Evolutionary conservation across 2,888 invertebrate species (phyloP).

Genomic region (Tetragnatha montana): DNA sequence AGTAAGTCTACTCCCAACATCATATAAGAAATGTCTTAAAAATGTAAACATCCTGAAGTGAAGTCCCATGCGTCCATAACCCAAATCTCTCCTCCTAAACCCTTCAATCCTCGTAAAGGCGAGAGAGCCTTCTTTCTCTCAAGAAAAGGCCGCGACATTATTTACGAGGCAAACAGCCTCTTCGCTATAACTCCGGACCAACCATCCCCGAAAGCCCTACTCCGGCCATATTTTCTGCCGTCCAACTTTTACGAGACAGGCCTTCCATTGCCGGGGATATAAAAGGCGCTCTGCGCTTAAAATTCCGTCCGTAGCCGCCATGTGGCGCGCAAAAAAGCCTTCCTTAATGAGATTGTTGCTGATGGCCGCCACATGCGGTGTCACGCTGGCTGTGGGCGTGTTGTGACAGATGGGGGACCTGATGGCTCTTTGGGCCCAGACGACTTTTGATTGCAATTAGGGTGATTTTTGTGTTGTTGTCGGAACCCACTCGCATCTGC

Average conservation of each 20-base stretch:
- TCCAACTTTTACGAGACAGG: neutral
- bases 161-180: too few species aligned
- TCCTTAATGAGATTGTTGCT: constrained; percentile 30
- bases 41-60: too few species aligned
- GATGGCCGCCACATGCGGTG: constrained; percentile 42
- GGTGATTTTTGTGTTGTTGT: too few species aligned
- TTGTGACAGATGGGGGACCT: neutral
- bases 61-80: too few species aligned
- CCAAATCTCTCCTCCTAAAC: too few species aligned
- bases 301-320: constrained; percentile 15
- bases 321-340: neutral
- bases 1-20: too few species aligned
- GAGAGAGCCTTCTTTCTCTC: too few species aligned
- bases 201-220: neutral
- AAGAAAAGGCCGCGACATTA: too few species aligned
- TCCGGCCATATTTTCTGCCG: neutral
- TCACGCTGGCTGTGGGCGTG: neutral
- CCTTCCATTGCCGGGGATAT: neutral
- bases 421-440: neutral
- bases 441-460: too few species aligned
- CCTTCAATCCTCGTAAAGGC: too few species aligned
- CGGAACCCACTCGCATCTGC: too few species aligned
- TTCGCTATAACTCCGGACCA: neutral
- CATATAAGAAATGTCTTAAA: too few species aligned
- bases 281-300: constrained; percentile 8